phyloP scores from a whole-genome alignment of 2,113 vertebrate species.

The Ptychochromis oligacanthus region DNA sequence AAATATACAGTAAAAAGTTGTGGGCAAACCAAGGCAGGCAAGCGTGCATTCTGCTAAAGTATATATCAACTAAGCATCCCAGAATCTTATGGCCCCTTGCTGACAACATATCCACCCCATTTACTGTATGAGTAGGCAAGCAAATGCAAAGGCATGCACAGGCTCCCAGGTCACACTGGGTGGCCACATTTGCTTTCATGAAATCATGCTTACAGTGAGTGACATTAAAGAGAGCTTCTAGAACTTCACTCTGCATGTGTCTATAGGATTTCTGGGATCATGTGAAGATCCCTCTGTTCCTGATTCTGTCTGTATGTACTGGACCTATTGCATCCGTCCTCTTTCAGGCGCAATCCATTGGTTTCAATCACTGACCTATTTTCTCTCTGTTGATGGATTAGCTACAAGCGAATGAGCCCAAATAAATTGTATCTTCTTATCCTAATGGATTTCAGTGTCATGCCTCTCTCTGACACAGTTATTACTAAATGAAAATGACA shows the following conservation, averaged over 20 bases:
- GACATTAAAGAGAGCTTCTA: neutral
- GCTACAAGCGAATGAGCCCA: conserved; percentile 43
- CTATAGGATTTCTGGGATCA: conserved; percentile 28
- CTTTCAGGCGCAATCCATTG: conserved; percentile 51
- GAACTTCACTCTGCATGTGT: neutral
- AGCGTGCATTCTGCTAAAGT: conserved; percentile 39
- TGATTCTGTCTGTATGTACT: conserved; percentile 1
- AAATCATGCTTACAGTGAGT: conserved; percentile 36
- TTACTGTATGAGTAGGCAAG: conserved; percentile 41
- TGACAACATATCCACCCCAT: neutral
- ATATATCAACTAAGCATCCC: neutral
- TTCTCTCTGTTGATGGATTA: conserved; percentile 63
- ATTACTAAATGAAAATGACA: conserved; percentile 42
- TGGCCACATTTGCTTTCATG: conserved; percentile 10
- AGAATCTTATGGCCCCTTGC: neutral
- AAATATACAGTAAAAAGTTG: neutral
- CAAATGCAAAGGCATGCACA: conserved; percentile 69
- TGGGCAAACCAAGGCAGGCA: conserved; percentile 46
- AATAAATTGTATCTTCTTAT: conserved; percentile 50
- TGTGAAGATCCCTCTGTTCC: conserved; percentile 41
- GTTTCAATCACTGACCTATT: conserved; percentile 64
- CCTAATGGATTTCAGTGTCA: conserved; percentile 39
- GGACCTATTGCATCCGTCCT: conserved; percentile 31
- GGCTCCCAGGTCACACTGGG: conserved; percentile 20
- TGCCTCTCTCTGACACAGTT: conserved; percentile 35